phyloP scores from a whole-genome alignment of 2,888 invertebrate genomes.

The Andrena dorsata region DNA sequence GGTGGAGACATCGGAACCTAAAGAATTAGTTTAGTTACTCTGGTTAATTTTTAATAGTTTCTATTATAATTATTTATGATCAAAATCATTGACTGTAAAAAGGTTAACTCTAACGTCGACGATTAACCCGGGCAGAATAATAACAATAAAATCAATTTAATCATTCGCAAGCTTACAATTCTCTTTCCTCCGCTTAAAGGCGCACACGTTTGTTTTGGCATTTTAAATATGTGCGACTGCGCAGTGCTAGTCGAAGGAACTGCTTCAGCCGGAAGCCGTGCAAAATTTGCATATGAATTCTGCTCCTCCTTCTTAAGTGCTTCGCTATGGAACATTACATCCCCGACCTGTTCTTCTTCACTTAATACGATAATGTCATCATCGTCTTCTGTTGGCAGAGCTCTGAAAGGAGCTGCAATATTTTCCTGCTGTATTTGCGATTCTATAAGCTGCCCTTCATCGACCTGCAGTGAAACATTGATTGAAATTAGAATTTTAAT shows the following conservation, averaged over 20 bases:
- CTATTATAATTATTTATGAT: not conserved
- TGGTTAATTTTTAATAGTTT: not conserved
- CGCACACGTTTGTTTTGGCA: not conserved
- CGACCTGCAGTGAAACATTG: conserved; percentile 21
- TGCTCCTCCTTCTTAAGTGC: not conserved
- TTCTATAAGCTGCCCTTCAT: conserved; percentile 39
- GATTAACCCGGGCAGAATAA: not conserved
- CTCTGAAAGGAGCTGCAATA: conserved; percentile 13
- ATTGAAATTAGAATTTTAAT: not conserved
- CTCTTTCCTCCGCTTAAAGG: conserved; percentile 11
- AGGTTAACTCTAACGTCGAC: too few species aligned
- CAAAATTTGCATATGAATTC: not conserved
- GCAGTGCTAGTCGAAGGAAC: not conserved
- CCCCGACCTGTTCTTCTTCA: not conserved
- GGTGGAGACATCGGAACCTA: conserved; percentile 35
- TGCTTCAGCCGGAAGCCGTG: not conserved
- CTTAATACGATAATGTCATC: conserved; percentile 45
- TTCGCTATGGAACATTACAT: not conserved
- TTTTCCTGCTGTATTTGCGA: not conserved
- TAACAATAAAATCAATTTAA: not conserved
- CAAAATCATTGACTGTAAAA: too few species aligned
- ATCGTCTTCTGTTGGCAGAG: conserved; percentile 29
- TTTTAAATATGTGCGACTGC: not conserved
- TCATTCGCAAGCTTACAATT: conserved; percentile 18
- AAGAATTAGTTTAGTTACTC: not conserved